A percentile compares a stretch with the other conserved stretches of the same genome.
These are phyloP conservation scores for Aviceda subcristata DNA, from an alignment of 2,113 vertebrate species.

Conservation along the genomic window DNA sequence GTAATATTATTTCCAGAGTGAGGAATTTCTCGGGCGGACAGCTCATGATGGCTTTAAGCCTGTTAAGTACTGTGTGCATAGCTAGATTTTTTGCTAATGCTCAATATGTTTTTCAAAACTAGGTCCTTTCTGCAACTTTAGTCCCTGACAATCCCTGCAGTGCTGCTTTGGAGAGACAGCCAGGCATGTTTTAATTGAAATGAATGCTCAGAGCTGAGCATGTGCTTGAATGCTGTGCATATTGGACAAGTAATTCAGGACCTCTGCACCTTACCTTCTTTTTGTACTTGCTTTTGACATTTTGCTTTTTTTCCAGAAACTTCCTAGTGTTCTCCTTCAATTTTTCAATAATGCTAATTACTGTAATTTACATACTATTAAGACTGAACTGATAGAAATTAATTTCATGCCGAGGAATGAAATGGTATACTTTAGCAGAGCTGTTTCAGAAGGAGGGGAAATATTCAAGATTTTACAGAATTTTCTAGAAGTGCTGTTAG, in stretches of 20 bases:
- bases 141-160: background rate
- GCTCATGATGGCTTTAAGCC: background rate
- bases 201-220: background rate
- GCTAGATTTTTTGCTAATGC: background rate
- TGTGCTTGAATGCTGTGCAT: background rate
- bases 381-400: constrained; percentile 11
- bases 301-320: background rate
- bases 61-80: background rate
- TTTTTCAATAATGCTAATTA: constrained; percentile 44
- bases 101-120: background rate
- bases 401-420: background rate
- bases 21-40: background rate
- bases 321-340: background rate
- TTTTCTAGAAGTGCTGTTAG: background rate
- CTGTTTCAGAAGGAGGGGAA: background rate
- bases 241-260: background rate
- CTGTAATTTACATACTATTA: constrained; percentile 38
- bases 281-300: constrained; percentile 11
- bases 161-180: background rate
- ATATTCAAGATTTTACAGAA: background rate
- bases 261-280: background rate
- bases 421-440: background rate
- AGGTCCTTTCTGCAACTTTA: background rate
- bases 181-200: background rate
- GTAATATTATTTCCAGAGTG: background rate